These are phyloP conservation scores for Geopemphigus sp. DNA, from an alignment of 1,140 invertebrate species.

Conservation along the genomic window DNA sequence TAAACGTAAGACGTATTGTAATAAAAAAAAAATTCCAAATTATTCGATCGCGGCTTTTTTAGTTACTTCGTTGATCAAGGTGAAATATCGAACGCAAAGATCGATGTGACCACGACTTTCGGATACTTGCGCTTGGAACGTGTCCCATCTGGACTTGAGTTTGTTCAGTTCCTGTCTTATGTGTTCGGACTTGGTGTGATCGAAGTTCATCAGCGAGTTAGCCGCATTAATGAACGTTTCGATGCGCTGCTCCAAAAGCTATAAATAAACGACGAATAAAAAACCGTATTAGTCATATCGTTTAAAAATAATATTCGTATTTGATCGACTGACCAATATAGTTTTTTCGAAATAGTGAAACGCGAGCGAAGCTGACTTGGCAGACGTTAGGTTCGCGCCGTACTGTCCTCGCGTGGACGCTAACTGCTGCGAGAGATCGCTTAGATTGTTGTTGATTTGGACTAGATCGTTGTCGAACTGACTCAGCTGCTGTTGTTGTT, in stretches of 20 bases:
- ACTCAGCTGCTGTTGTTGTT: conserved; percentile 66
- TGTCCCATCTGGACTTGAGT: conserved; percentile 70
- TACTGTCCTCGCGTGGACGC: conserved; percentile 65
- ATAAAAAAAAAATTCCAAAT: not conserved
- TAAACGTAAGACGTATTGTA: not conserved
- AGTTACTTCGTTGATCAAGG: conserved; percentile 62
- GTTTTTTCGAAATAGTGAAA: conserved; percentile 79
- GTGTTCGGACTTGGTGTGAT: conserved; percentile 60
- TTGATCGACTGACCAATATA: conserved; percentile 64
- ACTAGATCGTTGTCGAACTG: conserved; percentile 71
- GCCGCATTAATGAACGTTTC: conserved; percentile 69
- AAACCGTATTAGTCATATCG: not conserved
- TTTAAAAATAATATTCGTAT: not conserved
- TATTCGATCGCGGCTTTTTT: not conserved
- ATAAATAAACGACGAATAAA: conserved; percentile 50
- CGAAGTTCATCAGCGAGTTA: conserved; percentile 62
- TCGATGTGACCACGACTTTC: conserved; percentile 64
- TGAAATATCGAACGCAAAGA: conserved; percentile 61
- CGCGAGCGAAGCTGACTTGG: conserved; percentile 67
- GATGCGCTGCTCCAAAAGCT: conserved; percentile 73
- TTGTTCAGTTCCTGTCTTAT: conserved; percentile 66
- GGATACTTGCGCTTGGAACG: conserved; percentile 68
- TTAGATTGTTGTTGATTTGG: conserved; percentile 70
- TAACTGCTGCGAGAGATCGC: conserved; percentile 67
- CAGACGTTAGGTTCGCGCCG: conserved; percentile 69